phyloP scores from a whole-genome alignment of 1,140 invertebrate genomes.

The Drosophila rhopaloa region DNA sequence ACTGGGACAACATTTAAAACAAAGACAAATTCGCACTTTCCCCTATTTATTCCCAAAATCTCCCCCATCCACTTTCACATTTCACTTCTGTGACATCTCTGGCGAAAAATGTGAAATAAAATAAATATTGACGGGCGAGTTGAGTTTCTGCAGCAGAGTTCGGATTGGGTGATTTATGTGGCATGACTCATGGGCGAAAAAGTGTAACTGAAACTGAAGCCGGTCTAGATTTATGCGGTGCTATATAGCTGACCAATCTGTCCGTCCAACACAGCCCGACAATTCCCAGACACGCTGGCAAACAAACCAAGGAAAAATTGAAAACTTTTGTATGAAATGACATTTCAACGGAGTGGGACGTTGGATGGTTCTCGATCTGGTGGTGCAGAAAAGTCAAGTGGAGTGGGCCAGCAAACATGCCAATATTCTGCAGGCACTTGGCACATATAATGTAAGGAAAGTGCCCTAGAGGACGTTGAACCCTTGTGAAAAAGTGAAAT shows the following conservation, averaged over 20 bases:
- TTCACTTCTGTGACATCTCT: slow-evolving; percentile 44
- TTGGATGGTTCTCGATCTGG: neutral
- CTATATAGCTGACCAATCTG: slow-evolving; percentile 50
- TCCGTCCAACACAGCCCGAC: slow-evolving; percentile 34
- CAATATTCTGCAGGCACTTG: slow-evolving; percentile 59
- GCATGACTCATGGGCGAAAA: slow-evolving; percentile 59
- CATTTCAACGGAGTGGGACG: slow-evolving; percentile 4
- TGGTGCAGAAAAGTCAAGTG: slow-evolving; percentile 17
- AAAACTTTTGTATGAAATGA: slow-evolving; percentile 42
- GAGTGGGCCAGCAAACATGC: slow-evolving; percentile 46
- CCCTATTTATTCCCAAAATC: slow-evolving; percentile 3
- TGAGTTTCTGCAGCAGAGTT: slow-evolving; percentile 48
- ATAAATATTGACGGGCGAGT: slow-evolving; percentile 74
- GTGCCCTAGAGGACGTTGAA: slow-evolving; percentile 34
- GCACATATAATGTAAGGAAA: slow-evolving; percentile 40
- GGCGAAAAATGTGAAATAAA: slow-evolving; percentile 64
- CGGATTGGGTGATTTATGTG: slow-evolving; percentile 71
- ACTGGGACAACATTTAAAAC: slow-evolving; percentile 40
- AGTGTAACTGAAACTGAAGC: slow-evolving; percentile 49
- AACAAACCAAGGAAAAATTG: slow-evolving; percentile 52
- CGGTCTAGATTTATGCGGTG: slow-evolving; percentile 44
- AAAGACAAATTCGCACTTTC: slow-evolving; percentile 48
- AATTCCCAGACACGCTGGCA: slow-evolving; percentile 65
- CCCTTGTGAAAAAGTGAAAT: slow-evolving; percentile 32
- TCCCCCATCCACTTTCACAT: neutral